These are phyloP conservation scores for Dusona sp. DNA, from an alignment of 2,888 invertebrate species.

Conservation along the genomic window DNA sequence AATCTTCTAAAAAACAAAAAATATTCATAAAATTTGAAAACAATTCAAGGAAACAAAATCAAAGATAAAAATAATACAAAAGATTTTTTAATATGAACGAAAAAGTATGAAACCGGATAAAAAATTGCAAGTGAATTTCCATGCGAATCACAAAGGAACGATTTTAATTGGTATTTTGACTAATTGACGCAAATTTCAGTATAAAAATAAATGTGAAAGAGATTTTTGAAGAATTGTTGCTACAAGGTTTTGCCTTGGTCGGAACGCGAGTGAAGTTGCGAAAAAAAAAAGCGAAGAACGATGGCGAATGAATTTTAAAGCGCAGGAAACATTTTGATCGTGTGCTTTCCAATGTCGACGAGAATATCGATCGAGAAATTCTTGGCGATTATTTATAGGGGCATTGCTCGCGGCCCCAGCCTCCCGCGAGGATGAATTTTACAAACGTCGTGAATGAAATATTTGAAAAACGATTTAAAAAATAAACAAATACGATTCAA, in stretches of 20 bases:
- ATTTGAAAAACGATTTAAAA: constrained; percentile 1
- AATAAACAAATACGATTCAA: constrained; percentile 21
- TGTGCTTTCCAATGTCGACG: constrained; percentile 41
- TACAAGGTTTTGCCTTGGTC: background rate
- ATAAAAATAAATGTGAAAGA: background rate
- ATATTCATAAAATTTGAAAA: background rate
- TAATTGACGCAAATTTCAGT: background rate
- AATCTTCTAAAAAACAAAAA: background rate
- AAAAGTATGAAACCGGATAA: background rate
- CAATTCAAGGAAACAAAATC: background rate
- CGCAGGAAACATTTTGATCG: background rate
- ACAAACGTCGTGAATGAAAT: constrained; percentile 49
- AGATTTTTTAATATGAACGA: background rate
- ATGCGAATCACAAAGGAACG: background rate
- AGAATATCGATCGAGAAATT: constrained; percentile 31
- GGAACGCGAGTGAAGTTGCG: background rate
- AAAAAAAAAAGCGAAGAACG: background rate
- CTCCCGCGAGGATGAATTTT: constrained; percentile 71
- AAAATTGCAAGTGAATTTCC: background rate
- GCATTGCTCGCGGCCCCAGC: constrained; percentile 74
- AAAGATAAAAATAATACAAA: background rate
- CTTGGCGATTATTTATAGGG: constrained; percentile 55
- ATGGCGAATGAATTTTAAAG: background rate
- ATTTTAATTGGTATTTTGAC: background rate
- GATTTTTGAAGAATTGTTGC: background rate